Conservation (phyloP, 2,888 invertebrate species). For the Eurytoma adleriae region DNA sequence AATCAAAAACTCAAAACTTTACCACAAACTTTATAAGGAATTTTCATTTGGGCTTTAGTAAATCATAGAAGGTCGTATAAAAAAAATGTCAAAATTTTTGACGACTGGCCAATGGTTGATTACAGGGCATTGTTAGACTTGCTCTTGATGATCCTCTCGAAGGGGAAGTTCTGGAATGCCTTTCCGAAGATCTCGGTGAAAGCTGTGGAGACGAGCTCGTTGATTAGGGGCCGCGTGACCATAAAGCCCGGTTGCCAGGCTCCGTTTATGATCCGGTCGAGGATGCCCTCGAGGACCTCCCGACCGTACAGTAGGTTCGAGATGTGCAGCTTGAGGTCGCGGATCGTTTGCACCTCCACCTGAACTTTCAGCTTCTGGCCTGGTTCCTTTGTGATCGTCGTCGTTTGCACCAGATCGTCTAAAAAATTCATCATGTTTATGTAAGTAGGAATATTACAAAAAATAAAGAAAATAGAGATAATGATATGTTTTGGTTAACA, state of each 20-base stretch:
- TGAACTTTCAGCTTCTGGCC: conserved; percentile 80
- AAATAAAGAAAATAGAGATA: too few relatives aligned
- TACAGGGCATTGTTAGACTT: conserved; percentile 58
- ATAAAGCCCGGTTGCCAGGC: conserved; percentile 90
- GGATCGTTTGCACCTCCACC: conserved; percentile 85
- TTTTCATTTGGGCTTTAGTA: too few relatives aligned
- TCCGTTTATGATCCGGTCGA: conserved; percentile 87
- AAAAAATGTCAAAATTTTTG: background rate
- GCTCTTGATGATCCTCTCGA: conserved; percentile 80
- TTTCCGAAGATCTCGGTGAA: conserved; percentile 90
- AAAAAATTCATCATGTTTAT: conserved; percentile 29
- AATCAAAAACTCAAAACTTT: too few relatives aligned
- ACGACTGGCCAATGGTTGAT: background rate
- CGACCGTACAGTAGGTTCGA: conserved; percentile 84
- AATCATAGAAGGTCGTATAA: background rate
- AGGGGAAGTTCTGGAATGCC: conserved; percentile 85
- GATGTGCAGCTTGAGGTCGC: conserved; percentile 87
- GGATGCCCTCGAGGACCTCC: conserved; percentile 81
- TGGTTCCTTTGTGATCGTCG: conserved; percentile 80
- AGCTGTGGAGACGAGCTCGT: conserved; percentile 89
- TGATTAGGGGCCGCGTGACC: conserved; percentile 85
- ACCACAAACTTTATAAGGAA: too few relatives aligned
- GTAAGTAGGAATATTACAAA: too few relatives aligned
- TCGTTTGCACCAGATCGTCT: conserved; percentile 80
- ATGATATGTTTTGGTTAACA: background rate